Conservation (phyloP, 2,888 invertebrate species). For the Diarsia brunnea region DNA sequence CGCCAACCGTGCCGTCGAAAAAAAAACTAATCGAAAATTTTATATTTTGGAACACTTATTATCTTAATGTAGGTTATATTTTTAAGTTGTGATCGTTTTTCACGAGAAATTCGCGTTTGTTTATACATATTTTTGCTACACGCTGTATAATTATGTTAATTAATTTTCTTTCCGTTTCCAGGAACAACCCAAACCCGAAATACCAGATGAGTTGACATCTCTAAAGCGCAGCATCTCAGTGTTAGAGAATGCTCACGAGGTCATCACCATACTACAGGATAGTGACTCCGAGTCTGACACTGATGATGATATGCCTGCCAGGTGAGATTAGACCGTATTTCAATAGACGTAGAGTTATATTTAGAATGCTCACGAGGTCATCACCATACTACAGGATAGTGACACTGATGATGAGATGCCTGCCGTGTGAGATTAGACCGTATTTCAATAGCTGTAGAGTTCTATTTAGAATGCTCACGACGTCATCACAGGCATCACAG, state of each 20-base stretch:
- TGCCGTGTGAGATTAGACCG: background rate
- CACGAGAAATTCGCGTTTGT: too few relatives aligned
- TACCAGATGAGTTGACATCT: conserved; percentile 64
- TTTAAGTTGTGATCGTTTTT: too few relatives aligned
- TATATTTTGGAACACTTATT: too few relatives aligned
- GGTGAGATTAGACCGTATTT: conserved; percentile 38
- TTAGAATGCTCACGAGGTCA: conserved; percentile 14
- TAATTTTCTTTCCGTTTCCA: conserved; percentile 39
- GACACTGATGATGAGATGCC: conserved; percentile 68
- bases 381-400: conserved; percentile 73
- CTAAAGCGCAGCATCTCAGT: conserved; percentile 74
- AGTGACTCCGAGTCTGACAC: conserved; percentile 77
- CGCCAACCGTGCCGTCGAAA: too few relatives aligned
- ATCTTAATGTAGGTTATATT: too few relatives aligned
- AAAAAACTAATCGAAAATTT: too few relatives aligned
- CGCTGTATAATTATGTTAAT: too few relatives aligned
- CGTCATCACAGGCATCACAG: too few relatives aligned
- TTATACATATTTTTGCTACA: too few relatives aligned
- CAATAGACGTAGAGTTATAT: too few relatives aligned
- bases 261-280: conserved; percentile 81
- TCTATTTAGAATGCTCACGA: background rate
- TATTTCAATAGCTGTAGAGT: background rate
- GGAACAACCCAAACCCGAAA: conserved; percentile 63
- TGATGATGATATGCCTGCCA: conserved; percentile 58
- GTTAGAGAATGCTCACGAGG: conserved; percentile 80